Percentiles rank a stretch among this genome's conserved stretches.
Conservation (phyloP, 2,888 invertebrate genomes). For the Aporophyla nigra region DNA sequence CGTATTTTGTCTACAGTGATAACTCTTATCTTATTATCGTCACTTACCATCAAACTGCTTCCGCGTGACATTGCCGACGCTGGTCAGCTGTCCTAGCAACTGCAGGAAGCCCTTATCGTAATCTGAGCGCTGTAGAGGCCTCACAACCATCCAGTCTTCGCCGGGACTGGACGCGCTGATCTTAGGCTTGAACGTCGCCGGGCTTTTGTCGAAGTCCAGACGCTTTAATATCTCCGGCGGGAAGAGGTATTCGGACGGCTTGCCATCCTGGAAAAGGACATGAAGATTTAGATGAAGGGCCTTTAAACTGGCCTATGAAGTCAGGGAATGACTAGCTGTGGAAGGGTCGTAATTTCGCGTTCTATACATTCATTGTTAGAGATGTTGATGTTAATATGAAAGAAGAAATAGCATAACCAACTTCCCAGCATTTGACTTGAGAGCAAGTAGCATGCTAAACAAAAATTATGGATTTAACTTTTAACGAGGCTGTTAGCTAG, state of each 20-base stretch:
- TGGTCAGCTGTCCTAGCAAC: constrained; percentile 95
- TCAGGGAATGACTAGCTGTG: background rate
- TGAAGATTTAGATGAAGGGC: background rate
- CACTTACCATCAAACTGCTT: constrained; percentile 95
- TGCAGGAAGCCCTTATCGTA: constrained; percentile 96
- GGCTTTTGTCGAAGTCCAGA: constrained; percentile 92
- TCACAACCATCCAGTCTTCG: constrained; percentile 93
- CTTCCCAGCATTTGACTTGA: background rate
- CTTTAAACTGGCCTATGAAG: background rate
- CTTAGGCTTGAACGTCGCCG: constrained; percentile 92
- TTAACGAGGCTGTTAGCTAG: background rate
- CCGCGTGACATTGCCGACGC: constrained; percentile 94
- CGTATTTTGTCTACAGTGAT: background rate
- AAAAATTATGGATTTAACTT: background rate
- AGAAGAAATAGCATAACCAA: no score
- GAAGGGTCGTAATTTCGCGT: no score
- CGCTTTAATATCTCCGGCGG: constrained; percentile 92
- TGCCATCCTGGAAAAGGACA: constrained; percentile 81
- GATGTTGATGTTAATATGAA: background rate
- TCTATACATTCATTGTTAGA: background rate
- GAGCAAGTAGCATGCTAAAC: background rate
- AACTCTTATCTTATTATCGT: background rate
- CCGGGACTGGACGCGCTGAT: constrained; percentile 94
- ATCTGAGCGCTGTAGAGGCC: constrained; percentile 95
- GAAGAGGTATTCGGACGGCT: constrained; percentile 90